Evolutionary conservation across 2,888 invertebrate species (phyloP).

Genomic region (Anarsia innoxiella): DNA sequence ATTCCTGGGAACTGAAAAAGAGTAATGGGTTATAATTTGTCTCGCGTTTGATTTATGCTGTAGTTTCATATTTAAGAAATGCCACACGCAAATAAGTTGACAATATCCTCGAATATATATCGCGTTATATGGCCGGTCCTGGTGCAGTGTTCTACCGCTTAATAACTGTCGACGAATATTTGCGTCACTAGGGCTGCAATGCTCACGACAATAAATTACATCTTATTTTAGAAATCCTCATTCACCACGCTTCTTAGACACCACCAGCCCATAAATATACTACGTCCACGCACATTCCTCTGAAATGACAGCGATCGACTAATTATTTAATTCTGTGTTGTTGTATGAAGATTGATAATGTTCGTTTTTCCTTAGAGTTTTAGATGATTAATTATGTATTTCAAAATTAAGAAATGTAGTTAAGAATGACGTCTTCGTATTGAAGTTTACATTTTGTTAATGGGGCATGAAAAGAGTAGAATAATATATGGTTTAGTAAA

Average conservation of each 20-base stretch:
- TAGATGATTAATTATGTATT: too few relatives aligned
- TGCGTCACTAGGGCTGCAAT: slow-evolving; percentile 62
- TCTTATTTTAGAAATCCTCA: slow-evolving; percentile 71
- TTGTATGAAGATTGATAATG: neutral
- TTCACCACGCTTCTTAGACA: slow-evolving; percentile 48
- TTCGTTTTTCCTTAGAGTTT: neutral
- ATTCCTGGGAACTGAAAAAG: slow-evolving; percentile 29
- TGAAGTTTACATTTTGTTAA: too few relatives aligned
- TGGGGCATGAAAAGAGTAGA: too few relatives aligned
- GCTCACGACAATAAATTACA: slow-evolving; percentile 65
- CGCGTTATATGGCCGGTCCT: slow-evolving; percentile 39
- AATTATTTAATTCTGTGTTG: slow-evolving; percentile 26
- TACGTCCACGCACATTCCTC: slow-evolving; percentile 38
- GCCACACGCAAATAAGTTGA: slow-evolving; percentile 43
- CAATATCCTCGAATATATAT: slow-evolving; percentile 38
- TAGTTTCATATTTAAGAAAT: slow-evolving; percentile 39
- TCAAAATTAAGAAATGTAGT: too few relatives aligned
- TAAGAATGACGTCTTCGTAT: too few relatives aligned
- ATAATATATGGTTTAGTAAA: too few relatives aligned
- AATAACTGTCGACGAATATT: slow-evolving; percentile 70
- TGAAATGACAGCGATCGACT: slow-evolving; percentile 51
- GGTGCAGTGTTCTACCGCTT: slow-evolving; percentile 62
- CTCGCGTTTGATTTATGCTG: slow-evolving; percentile 43
- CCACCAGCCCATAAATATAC: too few relatives aligned
- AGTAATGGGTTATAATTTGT: slow-evolving; percentile 50